Conservation (phyloP, 2,113 vertebrate species). For the Gnathonemus echidnorhynchus region DNA sequence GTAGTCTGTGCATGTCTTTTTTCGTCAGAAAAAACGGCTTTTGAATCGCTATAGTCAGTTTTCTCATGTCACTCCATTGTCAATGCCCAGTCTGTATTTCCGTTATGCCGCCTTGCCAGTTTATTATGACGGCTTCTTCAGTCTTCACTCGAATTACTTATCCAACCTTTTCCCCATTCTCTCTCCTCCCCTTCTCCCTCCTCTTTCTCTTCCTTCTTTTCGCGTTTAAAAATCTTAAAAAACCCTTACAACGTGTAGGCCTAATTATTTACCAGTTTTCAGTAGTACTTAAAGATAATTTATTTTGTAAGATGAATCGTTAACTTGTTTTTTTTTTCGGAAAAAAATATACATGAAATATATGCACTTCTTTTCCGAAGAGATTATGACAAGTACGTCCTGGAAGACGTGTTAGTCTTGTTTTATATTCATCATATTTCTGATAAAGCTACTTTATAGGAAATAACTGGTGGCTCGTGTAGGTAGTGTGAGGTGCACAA, state of each 20-base stretch:
- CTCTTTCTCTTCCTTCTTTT: conserved; percentile 7
- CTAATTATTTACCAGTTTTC: background rate
- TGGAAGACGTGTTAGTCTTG: background rate
- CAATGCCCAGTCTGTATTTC: background rate
- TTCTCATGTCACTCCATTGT: background rate
- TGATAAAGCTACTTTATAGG: background rate
- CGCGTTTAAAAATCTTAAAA: background rate
- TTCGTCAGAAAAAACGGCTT: background rate
- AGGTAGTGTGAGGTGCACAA: background rate
- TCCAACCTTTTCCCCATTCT: background rate
- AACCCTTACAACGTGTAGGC: background rate
- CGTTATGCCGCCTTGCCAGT: background rate
- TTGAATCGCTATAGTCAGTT: background rate
- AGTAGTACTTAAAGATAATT: background rate
- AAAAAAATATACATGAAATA: background rate
- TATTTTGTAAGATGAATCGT: background rate
- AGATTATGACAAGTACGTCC: background rate
- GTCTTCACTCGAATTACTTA: background rate
- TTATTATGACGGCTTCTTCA: background rate
- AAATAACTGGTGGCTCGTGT: background rate
- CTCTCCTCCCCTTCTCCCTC: background rate
- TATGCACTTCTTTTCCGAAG: background rate
- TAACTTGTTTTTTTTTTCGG: background rate
- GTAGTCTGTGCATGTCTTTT: background rate
- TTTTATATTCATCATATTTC: background rate